phyloP scores from a whole-genome alignment of 2,797 vertebrate species.

The Staurois parvus region DNA sequence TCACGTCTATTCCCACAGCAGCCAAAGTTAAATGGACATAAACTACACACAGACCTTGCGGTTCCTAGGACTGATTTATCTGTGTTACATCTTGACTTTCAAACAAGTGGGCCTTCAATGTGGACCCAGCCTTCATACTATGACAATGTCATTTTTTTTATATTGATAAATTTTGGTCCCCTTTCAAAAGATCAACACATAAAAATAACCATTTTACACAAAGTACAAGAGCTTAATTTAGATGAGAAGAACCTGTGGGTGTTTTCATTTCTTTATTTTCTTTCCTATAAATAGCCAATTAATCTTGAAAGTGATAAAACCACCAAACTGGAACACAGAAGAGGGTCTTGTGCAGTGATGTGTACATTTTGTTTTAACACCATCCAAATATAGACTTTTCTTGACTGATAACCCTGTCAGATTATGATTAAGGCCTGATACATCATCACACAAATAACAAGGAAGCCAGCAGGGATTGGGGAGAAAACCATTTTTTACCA shows the following conservation, averaged over 20 bases:
- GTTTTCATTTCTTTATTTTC: constrained; percentile 64
- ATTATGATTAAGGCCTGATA: constrained; percentile 56
- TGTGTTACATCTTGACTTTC: not conserved
- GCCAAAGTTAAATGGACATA: not conserved
- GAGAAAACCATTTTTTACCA: not conserved
- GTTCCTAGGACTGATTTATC: constrained; percentile 18
- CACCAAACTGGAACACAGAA: constrained; percentile 56
- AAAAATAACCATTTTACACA: constrained; percentile 49
- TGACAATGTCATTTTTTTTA: constrained; percentile 32
- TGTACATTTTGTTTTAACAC: constrained; percentile 64
- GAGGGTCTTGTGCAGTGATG: constrained; percentile 62
- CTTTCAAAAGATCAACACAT: constrained; percentile 59
- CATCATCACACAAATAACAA: constrained; percentile 51
- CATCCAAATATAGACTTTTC: constrained; percentile 62
- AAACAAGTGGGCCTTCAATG: constrained; percentile 4
- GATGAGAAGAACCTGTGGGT: constrained; percentile 35
- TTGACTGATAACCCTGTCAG: constrained; percentile 66
- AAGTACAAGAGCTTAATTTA: constrained; percentile 47
- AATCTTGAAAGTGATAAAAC: constrained; percentile 66
- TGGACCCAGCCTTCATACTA: constrained; percentile 4
- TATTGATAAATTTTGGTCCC: constrained; percentile 42
- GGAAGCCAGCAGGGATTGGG: not conserved
- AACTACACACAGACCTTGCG: not conserved
- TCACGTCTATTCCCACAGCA: not conserved
- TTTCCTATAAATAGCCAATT: constrained; percentile 64